Evolutionary conservation across 2,888 invertebrate species (phyloP).

Genomic region (Endomychus coccineus): DNA sequence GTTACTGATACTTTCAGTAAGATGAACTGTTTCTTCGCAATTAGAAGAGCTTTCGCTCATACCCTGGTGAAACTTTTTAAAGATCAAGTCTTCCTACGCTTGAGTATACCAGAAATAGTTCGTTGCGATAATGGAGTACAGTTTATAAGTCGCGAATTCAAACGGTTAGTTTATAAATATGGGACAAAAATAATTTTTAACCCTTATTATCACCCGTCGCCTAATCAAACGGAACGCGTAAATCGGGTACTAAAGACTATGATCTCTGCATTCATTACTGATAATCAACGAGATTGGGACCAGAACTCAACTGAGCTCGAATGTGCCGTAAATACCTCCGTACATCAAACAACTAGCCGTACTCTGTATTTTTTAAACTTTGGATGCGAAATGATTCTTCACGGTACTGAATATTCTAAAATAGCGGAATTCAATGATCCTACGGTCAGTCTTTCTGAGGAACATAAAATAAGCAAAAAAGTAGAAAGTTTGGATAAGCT

Average conservation of each 20-base stretch:
- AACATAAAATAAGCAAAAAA: too few relatives aligned
- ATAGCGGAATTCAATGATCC: too few relatives aligned
- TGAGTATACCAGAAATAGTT: constrained; percentile 23
- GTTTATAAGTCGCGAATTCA: constrained; percentile 18
- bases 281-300: constrained; percentile 25
- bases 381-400: constrained; percentile 17
- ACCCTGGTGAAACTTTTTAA: constrained; percentile 17
- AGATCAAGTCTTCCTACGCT: constrained; percentile 22
- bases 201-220: constrained; percentile 28
- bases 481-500: too few relatives aligned
- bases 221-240: constrained; percentile 30
- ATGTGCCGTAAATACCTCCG: constrained; percentile 19
- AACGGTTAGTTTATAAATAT: constrained; percentile 14
- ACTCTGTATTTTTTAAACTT: constrained; percentile 20
- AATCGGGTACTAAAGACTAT: constrained; percentile 31
- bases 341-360: constrained; percentile 19
- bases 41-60: constrained; percentile 19
- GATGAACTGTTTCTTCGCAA: constrained; percentile 20
- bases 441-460: too few relatives aligned
- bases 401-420: constrained; percentile 3
- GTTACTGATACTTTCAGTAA: constrained; percentile 22
- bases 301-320: constrained; percentile 14
- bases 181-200: constrained; percentile 17
- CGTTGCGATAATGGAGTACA: constrained; percentile 29
- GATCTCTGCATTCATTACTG: constrained; percentile 24